Conservation (phyloP, 2,113 vertebrate species). For the Thymallus thymallus region DNA sequence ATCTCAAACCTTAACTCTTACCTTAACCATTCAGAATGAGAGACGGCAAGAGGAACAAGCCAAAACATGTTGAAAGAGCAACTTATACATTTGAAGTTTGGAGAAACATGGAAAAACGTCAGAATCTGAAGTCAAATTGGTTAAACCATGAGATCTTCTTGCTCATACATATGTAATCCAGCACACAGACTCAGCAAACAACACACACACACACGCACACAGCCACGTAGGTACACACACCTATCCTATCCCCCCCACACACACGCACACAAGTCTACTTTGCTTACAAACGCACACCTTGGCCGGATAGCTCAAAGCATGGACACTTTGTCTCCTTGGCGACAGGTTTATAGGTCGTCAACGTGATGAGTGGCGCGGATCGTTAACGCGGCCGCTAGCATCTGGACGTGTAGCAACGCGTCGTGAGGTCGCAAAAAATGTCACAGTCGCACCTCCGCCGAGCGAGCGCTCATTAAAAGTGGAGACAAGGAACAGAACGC, state of each 20-base stretch:
- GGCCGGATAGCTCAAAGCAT: conserved; percentile 42
- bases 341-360: conserved; percentile 66
- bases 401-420: conserved; percentile 46
- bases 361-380: conserved; percentile 55
- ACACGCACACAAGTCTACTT: conserved; percentile 24
- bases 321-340: conserved; percentile 50
- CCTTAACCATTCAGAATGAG: too few relatives aligned
- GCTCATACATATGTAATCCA: background rate
- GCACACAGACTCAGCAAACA: background rate
- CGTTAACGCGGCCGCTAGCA: conserved; percentile 40
- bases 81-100: too few relatives aligned
- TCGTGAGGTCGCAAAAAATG: conserved; percentile 46
- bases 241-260: background rate
- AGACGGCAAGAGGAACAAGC: too few relatives aligned
- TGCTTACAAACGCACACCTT: conserved; percentile 46
- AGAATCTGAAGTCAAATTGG: too few relatives aligned
- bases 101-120: too few relatives aligned
- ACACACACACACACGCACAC: background rate
- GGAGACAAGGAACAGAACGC: conserved; percentile 2
- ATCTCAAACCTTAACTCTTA: too few relatives aligned
- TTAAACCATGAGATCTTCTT: too few relatives aligned
- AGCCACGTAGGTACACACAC: background rate
- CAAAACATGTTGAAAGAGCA: too few relatives aligned
- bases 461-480: conserved; percentile 49
- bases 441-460: conserved; percentile 11